Evolutionary conservation across 30 jellyfish, hydroid and myxozoan genomes (phyloP), one percentile per base, ranked within the genome.

Genomic region (Nemopilema nomurai): DNA sequence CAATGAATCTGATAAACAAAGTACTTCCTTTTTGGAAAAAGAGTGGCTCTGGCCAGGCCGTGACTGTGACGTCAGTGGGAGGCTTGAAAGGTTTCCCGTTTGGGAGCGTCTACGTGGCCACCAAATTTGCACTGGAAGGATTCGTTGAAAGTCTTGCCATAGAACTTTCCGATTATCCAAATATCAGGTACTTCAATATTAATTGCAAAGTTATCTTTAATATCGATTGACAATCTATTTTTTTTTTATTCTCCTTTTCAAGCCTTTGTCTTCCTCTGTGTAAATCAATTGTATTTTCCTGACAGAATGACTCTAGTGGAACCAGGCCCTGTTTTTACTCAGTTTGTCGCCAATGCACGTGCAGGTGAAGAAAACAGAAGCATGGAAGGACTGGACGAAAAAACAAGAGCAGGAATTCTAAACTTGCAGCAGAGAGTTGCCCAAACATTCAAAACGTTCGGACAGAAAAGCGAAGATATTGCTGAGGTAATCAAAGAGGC

Each of bases 81-180:
- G 93, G 93, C 18, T 7, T 84, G 27, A 25, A 57, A 21, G 93
- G 87, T n/a, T 73, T 84, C 32, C 93, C 87, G 6, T 84, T 27
- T 69, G 74, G 72, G 30, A 25, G 74, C 25, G 81, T 57, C 4
- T 84, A 84, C 63, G 51, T 8, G 18, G 67, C 93, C 41, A 25
- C 93, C 16, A 84, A 84, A 19, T 70, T 77, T 73, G 93, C 93
- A 31, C 3, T 84, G 30, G 93, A 84, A 62, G 93, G 93, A 19
- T 84, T 84, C 79, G 20, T 79, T 17, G 93, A 84, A 69, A 4
- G 87, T 1, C 29, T 84, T 51, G 79, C 78, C 0, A 4, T 33
- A 7, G 93, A 84, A 20, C 83, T 73, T 28, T 4, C 32, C 0
- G 16, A 18, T 32, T 32, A 6, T 51, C 83, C 83, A 20, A 73